Percentiles rank a stretch among this genome's conserved stretches.
These are phyloP conservation scores for Montipora capitata DNA, from an alignment of 92 coral and sea anemone species.

Conservation along the genomic window DNA sequence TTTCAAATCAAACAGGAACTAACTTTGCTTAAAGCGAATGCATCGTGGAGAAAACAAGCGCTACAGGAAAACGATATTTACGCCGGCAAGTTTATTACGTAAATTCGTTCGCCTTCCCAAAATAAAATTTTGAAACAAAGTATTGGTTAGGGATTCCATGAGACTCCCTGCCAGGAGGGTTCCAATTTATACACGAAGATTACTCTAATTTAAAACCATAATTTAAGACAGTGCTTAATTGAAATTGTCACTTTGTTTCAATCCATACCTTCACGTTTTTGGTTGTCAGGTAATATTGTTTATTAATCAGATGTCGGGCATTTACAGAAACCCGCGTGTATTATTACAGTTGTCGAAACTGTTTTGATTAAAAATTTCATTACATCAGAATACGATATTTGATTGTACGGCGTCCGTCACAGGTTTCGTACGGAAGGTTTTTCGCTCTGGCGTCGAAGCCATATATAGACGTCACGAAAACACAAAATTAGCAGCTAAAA, in stretches of 20 bases:
- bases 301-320: not conserved
- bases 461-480: no score
- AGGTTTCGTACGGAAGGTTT: not conserved
- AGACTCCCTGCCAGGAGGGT: not conserved
- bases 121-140: not conserved
- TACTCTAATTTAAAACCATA: not conserved
- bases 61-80: not conserved
- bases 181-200: not conserved
- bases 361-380: slow-evolving; percentile 7
- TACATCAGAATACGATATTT: not conserved
- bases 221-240: slow-evolving; percentile 2
- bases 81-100: not conserved
- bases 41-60: not conserved
- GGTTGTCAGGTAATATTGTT: not conserved
- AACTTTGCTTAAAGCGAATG: not conserved
- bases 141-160: not conserved
- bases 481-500: no score
- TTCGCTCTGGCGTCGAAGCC: not conserved
- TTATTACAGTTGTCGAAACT: not conserved
- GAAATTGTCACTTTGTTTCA: not conserved
- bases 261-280: not conserved
- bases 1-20: no score
- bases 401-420: not conserved
- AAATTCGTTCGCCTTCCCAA: not conserved
- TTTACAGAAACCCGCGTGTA: not conserved